Base-by-base conservation (phyloP, 2,797 vertebrate species). In the Melanogrammus aeglefinus region DNA sequence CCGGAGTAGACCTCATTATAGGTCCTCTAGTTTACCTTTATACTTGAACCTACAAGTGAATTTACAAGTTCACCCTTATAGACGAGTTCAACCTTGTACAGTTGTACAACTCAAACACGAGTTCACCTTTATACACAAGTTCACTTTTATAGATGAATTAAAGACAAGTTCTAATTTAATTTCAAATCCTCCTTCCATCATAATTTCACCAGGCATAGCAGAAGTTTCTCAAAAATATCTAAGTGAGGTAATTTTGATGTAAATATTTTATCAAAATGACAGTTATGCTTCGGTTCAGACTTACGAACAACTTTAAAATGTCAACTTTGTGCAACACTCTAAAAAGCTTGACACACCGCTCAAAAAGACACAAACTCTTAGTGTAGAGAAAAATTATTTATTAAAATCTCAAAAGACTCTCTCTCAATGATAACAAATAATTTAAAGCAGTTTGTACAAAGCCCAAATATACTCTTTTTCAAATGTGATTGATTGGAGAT, bases 401-500 rank as follows among this genome's bases (percentile, higher is more conserved):
- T 82, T 85, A 71, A 86, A 88, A 88, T 83, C 72, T 87, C 77
- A 77, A 83, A 77, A 87, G 83, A 80, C 88, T 88, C 89, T 84
- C 66, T 78, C 71, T 84, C 83, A 78, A 80, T 89, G 72, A 73
- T 80, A 86, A 89, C 79, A 90, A 92, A 92, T 92, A 92, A 93
- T 80, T 93, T 93, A 93, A 87, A 70, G 85, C 87, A 86, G 79
- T 91, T 88, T 90, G 76, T 91, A 92, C 88, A 93, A 91, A 91
- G 86, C 84, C 80, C 79, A 79, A 82, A 57, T 82, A 3, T 12
- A 31, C 31, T 13, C 76, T 79, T 47, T 77, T 73, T 18, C 14
- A 47, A 75, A 31, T 14, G 18, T 27, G 38, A 44, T 24, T 75
- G 73, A 10, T 44, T 7, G 24, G 24, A 66, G 14, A 14, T 16